phyloP scores from a whole-genome alignment of 2,888 invertebrate genomes.

The Scaptomyza tumidula region DNA sequence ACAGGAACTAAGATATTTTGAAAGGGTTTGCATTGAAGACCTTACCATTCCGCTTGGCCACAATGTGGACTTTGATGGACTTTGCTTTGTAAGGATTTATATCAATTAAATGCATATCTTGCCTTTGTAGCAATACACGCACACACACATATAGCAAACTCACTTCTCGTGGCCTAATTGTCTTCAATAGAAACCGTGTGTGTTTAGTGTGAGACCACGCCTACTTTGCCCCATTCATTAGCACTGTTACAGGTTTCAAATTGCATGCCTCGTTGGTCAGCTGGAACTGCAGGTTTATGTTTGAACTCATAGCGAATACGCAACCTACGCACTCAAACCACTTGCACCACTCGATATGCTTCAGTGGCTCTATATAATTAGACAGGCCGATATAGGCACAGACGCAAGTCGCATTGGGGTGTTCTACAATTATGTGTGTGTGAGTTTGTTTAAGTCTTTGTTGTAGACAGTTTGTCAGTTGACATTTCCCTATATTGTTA shows the following conservation, averaged over 20 bases:
- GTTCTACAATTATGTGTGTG: no score
- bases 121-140: neutral
- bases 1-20: neutral
- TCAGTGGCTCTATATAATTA: slow-evolving; percentile 61
- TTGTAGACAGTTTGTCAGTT: no score
- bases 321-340: neutral
- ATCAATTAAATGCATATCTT: slow-evolving; percentile 38
- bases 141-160: slow-evolving; percentile 20
- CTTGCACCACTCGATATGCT: slow-evolving; percentile 14
- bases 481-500: no score
- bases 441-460: no score
- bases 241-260: slow-evolving; percentile 52
- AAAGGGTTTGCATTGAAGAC: neutral
- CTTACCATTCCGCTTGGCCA: neutral
- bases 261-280: slow-evolving; percentile 56
- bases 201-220: slow-evolving; percentile 7
- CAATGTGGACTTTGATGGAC: neutral
- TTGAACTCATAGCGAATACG: slow-evolving; percentile 3
- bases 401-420: slow-evolving; percentile 5
- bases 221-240: slow-evolving; percentile 31
- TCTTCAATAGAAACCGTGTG: slow-evolving; percentile 47
- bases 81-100: slow-evolving; percentile 10
- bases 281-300: neutral
- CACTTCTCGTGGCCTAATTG: slow-evolving; percentile 45
- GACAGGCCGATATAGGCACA: slow-evolving; percentile 5